Evolutionary conservation across 2,888 invertebrate genomes (phyloP).

Genomic region (Tromatobia lineatoria): DNA sequence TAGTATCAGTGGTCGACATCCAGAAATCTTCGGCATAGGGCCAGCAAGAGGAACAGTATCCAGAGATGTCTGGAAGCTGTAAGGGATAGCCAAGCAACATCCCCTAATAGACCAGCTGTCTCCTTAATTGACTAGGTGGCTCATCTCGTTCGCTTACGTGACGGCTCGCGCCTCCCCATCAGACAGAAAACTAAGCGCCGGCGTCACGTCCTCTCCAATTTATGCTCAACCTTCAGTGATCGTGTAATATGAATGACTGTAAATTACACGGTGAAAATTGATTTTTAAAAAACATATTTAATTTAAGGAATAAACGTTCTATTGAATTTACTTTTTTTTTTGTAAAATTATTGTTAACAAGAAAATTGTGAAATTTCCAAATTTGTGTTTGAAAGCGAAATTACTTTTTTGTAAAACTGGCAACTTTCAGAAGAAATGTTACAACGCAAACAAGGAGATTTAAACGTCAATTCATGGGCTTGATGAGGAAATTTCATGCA

Average conservation of each 20-base stretch:
- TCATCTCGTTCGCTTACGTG: conserved; percentile 70
- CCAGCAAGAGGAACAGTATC: conserved; percentile 35
- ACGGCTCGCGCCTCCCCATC: conserved; percentile 72
- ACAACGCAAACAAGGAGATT: too few relatives aligned
- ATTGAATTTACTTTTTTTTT: too few relatives aligned
- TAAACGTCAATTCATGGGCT: too few relatives aligned
- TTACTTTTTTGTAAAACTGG: too few relatives aligned
- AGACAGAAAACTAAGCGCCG: conserved; percentile 71
- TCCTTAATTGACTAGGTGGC: conserved; percentile 84
- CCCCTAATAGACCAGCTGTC: conserved; percentile 84
- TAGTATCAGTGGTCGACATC: background rate
- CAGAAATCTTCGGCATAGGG: background rate
- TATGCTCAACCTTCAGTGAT: conserved; percentile 6
- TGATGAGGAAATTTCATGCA: too few relatives aligned
- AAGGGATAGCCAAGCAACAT: conserved; percentile 62
- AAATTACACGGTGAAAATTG: background rate
- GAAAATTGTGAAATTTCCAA: too few relatives aligned
- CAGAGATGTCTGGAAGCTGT: conserved; percentile 49
- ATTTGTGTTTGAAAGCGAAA: too few relatives aligned
- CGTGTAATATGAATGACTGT: background rate
- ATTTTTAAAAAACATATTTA: too few relatives aligned
- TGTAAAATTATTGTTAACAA: too few relatives aligned
- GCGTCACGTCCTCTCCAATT: conserved; percentile 54
- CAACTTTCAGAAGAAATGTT: too few relatives aligned
- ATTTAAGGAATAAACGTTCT: background rate